Percentiles rank a stretch among this genome's conserved stretches.
These are phyloP conservation scores for Bostrychus sinensis DNA, from an alignment of 2,113 vertebrate genomes.

Conservation along the genomic window DNA sequence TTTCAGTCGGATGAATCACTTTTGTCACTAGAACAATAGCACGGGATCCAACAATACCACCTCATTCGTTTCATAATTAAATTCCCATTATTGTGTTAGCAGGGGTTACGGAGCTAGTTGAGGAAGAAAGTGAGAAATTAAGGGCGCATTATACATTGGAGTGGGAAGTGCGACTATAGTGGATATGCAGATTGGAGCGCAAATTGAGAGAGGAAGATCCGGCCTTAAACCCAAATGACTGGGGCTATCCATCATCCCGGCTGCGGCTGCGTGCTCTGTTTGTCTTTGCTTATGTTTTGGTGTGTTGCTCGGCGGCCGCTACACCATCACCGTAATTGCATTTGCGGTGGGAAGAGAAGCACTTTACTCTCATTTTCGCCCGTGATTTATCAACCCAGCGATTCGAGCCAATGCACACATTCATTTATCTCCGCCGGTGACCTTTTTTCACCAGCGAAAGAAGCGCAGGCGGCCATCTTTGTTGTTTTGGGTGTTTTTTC, in stretches of 20 bases:
- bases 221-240: constrained; percentile 63
- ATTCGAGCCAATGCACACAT: constrained; percentile 62
- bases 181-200: constrained; percentile 66
- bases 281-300: constrained; percentile 64
- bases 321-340: constrained; percentile 76
- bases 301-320: constrained; percentile 45
- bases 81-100: constrained; percentile 36
- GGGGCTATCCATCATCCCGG: constrained; percentile 62
- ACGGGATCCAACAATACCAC: constrained; percentile 5
- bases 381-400: constrained; percentile 69
- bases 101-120: constrained; percentile 37
- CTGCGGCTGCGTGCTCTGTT: constrained; percentile 36
- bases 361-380: constrained; percentile 68
- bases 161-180: constrained; percentile 16
- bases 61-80: constrained; percentile 34
- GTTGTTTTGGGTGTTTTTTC: constrained; percentile 10
- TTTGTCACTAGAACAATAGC: background rate
- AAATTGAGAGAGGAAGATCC: constrained; percentile 71
- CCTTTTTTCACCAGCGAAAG: constrained; percentile 56
- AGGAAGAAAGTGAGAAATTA: constrained; percentile 30
- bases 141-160: constrained; percentile 23
- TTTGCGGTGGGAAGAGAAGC: constrained; percentile 64
- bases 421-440: constrained; percentile 67
- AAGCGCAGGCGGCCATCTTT: constrained; percentile 57
- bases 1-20: background rate